phyloP scores from a whole-genome alignment of 53 echinoderm and acorn worm genomes.

The Temnopleurus reevesii region DNA sequence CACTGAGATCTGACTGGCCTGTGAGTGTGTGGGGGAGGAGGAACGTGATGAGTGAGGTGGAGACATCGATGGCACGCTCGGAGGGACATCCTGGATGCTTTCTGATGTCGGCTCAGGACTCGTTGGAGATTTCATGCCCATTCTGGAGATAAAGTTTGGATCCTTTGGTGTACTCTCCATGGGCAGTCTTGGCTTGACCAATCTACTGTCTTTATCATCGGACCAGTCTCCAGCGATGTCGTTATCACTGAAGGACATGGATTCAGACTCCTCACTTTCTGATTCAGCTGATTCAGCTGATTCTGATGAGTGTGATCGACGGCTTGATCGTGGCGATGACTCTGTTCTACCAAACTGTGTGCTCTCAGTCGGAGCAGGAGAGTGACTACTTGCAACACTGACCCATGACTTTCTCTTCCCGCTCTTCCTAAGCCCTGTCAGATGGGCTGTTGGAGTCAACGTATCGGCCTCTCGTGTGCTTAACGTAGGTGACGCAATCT shows the following conservation, averaged over 20 bases:
- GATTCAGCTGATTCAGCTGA: conserved; percentile 48
- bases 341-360: conserved; percentile 54
- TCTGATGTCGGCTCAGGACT: conserved; percentile 41
- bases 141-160: neutral
- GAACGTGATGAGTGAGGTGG: conserved; percentile 34
- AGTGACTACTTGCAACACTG: conserved; percentile 56
- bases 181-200: conserved; percentile 36
- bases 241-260: conserved; percentile 50
- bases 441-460: conserved; percentile 82
- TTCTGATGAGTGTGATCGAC: conserved; percentile 31
- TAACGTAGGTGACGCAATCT: conserved; percentile 81
- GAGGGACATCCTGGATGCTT: neutral
- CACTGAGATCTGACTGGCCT: neutral
- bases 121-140: neutral
- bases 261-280: conserved; percentile 42
- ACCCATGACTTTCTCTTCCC: conserved; percentile 49
- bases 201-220: conserved; percentile 26
- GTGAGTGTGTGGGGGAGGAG: conserved; percentile 45
- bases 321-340: conserved; percentile 38
- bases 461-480: conserved; percentile 95
- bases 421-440: conserved; percentile 46
- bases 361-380: conserved; percentile 60
- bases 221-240: conserved; percentile 51
- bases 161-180: conserved; percentile 44
- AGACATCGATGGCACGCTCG: neutral